Conservation (phyloP, 2,113 vertebrate genomes). For the Erythrolamprus reginae region DNA sequence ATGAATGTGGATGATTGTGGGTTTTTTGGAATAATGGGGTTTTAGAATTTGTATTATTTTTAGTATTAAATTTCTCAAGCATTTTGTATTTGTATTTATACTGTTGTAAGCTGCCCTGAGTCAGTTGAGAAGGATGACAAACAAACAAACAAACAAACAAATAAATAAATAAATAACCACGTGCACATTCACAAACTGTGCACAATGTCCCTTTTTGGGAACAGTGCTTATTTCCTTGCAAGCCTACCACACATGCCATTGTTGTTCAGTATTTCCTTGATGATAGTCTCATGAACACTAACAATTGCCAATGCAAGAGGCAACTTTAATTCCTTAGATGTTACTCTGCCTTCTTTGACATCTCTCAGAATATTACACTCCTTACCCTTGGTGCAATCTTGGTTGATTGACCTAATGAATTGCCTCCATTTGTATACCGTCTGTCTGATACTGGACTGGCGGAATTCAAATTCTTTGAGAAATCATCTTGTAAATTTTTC, state of each 20-base stretch:
- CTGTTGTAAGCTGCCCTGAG: no score
- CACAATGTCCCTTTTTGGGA: background rate
- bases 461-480: background rate
- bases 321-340: background rate
- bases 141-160: no score
- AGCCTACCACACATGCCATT: background rate
- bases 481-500: background rate
- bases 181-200: background rate
- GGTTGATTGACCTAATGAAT: background rate
- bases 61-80: no score
- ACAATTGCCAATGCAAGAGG: background rate
- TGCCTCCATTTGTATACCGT: background rate
- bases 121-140: no score
- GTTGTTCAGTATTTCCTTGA: background rate
- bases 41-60: no score
- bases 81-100: no score
- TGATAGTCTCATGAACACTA: background rate
- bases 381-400: background rate
- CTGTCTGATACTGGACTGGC: background rate
- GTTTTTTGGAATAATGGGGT: no score
- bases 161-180: no score
- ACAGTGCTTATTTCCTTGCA: background rate
- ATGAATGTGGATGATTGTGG: no score
- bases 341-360: background rate
- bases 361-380: background rate